Evolutionary conservation across 2,888 invertebrate species (phyloP).

Genomic region (Ochropleura plecta): DNA sequence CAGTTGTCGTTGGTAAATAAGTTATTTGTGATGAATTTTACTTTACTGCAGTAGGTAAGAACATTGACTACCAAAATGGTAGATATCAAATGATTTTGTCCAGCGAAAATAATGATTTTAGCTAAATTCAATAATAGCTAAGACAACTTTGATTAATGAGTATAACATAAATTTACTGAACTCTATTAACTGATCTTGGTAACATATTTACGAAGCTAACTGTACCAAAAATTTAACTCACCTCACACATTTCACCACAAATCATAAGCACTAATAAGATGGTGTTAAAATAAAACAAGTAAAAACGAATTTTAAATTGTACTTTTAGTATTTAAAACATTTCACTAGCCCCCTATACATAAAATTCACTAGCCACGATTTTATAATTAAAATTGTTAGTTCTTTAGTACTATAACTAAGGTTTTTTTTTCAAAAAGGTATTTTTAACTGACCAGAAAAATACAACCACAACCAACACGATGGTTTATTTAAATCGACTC

Average conservation of each 20-base stretch:
- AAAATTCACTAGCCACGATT: conserved; percentile 75
- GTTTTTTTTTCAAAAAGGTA: conserved; percentile 20
- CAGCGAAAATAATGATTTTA: background rate
- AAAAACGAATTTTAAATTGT: conserved; percentile 59
- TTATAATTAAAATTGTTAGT: conserved; percentile 64
- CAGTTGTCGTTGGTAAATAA: conserved; percentile 14
- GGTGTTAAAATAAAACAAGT: conserved; percentile 29
- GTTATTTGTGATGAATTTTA: conserved; percentile 9
- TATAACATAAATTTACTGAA: background rate
- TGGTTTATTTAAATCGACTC: background rate
- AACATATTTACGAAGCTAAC: conserved; percentile 19
- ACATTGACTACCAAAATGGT: too few species aligned
- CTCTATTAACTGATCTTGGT: too few species aligned
- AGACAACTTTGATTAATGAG: background rate
- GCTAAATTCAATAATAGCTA: background rate
- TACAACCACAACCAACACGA: background rate
- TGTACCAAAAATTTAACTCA: conserved; percentile 29
- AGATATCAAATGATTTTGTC: background rate
- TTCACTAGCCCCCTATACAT: conserved; percentile 68
- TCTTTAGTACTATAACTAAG: conserved; percentile 38
- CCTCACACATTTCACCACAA: too few species aligned
- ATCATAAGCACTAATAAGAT: conserved; percentile 21
- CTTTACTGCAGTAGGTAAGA: background rate
- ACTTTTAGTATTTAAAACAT: conserved; percentile 61
- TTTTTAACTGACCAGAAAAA: conserved; percentile 17